Conservation (phyloP, 2,797 vertebrate species). For the Urosaurus nigricauda region DNA sequence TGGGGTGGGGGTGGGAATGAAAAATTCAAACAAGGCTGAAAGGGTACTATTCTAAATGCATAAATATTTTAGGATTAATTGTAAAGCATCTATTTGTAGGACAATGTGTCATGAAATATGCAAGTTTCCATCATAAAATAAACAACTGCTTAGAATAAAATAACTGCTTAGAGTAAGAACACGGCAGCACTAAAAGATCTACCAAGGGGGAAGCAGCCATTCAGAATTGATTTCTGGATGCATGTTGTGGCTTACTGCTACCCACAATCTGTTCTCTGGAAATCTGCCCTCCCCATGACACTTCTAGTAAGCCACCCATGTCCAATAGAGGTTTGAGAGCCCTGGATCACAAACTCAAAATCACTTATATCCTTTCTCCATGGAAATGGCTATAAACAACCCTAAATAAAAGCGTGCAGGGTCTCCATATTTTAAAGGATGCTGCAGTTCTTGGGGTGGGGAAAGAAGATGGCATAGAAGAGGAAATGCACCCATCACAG, state of each 20-base stretch:
- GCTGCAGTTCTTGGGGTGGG: neutral
- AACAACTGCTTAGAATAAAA: neutral
- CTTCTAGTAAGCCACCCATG: neutral
- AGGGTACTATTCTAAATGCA: neutral
- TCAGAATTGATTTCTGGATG: neutral
- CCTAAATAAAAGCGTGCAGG: neutral
- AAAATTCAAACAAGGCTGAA: neutral
- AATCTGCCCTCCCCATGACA: neutral
- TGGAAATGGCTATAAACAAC: neutral
- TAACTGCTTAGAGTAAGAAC: neutral
- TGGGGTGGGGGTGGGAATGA: no score
- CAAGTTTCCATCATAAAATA: conserved; percentile 15
- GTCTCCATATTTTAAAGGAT: neutral
- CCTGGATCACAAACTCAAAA: neutral
- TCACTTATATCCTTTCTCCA: neutral
- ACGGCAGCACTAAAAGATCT: neutral
- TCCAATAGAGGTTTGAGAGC: neutral
- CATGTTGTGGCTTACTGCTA: neutral
- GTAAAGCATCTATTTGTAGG: neutral
- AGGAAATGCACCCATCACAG: neutral
- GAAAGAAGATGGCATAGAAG: neutral
- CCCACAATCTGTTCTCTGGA: neutral
- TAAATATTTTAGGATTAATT: conserved; percentile 24
- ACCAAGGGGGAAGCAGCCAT: neutral
- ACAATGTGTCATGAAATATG: conserved; percentile 20